A percentile compares a stretch with the other conserved stretches of the same genome.
Evolutionary conservation across 30 jellyfish, hydroid and myxozoan genomes (phyloP).

Genomic region (Turritopsis dohrnii): DNA sequence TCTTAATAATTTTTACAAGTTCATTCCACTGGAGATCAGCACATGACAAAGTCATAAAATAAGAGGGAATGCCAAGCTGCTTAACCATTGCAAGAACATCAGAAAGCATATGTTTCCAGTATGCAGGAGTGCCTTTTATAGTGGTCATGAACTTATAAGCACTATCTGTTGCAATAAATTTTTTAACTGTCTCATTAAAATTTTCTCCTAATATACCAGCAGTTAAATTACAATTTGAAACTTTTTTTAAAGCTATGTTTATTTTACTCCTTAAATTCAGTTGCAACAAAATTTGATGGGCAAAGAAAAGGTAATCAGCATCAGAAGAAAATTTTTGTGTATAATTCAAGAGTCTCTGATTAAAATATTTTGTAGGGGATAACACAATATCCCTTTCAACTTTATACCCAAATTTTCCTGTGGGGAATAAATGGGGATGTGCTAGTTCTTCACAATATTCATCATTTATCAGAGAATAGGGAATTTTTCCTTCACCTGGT

Average conservation of each 20-base stretch:
- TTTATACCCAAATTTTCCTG: conserved; percentile 14
- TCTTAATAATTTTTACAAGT: neutral
- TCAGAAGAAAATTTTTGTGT: conserved; percentile 14
- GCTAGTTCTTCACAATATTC: conserved; percentile 17
- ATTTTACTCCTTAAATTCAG: conserved; percentile 13
- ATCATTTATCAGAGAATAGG: neutral
- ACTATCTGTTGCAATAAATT: conserved; percentile 3
- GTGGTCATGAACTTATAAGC: conserved; percentile 10
- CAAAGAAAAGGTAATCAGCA: neutral
- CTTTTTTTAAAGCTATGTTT: neutral
- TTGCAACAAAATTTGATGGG: neutral
- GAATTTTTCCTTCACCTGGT: conserved; percentile 19
- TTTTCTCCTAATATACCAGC: conserved; percentile 5
- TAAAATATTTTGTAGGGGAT: neutral
- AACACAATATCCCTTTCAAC: neutral
- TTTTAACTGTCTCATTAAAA: neutral
- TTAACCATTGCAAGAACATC: conserved; percentile 20
- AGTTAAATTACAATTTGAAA: neutral
- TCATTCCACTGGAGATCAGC: conserved; percentile 14
- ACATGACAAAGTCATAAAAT: conserved; percentile 14
- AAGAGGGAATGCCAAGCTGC: conserved; percentile 27
- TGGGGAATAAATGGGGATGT: conserved; percentile 23
- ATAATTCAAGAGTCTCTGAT: conserved; percentile 15
- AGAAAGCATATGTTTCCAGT: too few species aligned
- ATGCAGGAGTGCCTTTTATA: too few species aligned